phyloP scores from a whole-genome alignment of 2,113 vertebrate species.

The Oceanodroma tethys region DNA sequence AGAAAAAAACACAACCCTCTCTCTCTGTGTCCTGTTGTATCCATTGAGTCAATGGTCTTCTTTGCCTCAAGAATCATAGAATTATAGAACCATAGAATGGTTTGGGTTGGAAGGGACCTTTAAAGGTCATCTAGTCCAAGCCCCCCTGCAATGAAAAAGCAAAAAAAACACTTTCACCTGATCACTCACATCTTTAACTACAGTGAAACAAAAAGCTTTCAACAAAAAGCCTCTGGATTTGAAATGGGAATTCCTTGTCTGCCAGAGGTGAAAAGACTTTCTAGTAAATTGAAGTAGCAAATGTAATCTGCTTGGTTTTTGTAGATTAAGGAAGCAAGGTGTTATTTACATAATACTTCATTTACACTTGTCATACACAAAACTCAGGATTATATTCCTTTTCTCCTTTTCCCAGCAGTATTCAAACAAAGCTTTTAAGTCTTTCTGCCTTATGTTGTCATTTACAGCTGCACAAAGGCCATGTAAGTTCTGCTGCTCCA shows the following conservation, averaged over 20 bases:
- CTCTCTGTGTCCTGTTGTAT: not conserved
- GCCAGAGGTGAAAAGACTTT: not conserved
- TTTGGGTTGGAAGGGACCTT: too few relatives aligned
- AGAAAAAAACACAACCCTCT: not conserved
- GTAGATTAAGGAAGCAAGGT: not conserved
- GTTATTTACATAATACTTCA: constrained; percentile 6
- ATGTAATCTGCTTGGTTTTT: not conserved
- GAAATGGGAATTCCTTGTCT: not conserved
- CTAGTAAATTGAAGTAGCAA: not conserved
- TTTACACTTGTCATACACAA: not conserved
- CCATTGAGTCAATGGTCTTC: not conserved
- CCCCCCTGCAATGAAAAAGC: too few relatives aligned
- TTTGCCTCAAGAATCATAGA: not conserved
- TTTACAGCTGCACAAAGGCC: not conserved
- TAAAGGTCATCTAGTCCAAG: too few relatives aligned
- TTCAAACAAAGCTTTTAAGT: not conserved
- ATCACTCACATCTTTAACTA: not conserved
- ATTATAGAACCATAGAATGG: too few relatives aligned
- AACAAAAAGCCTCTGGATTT: not conserved
- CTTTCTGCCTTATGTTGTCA: not conserved
- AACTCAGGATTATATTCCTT: not conserved
- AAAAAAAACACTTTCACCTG: not conserved
- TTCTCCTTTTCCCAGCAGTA: not conserved
- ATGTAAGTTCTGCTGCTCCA: not conserved
- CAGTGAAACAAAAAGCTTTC: not conserved